These are phyloP conservation scores for Thomomys bottae DNA, from an alignment of 2,113 vertebrate genomes.

Conservation along the genomic window DNA sequence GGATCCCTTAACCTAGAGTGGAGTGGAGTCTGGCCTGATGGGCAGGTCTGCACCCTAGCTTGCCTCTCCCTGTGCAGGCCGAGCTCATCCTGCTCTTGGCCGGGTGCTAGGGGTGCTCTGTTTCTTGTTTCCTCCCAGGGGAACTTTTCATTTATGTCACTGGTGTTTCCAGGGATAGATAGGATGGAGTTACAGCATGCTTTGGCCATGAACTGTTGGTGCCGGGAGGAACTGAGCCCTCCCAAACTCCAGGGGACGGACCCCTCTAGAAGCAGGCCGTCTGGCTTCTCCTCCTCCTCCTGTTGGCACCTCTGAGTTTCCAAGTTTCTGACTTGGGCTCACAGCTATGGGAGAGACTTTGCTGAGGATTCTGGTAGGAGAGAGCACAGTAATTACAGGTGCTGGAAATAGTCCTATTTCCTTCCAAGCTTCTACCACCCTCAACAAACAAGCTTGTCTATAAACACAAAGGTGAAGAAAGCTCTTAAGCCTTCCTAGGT, in stretches of 20 bases:
- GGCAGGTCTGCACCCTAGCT: rapidly evolving
- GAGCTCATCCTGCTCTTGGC: not conserved
- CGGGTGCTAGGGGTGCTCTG: not conserved
- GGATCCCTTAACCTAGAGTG: not conserved
- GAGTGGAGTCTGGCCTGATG: not conserved
- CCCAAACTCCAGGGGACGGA: not conserved
- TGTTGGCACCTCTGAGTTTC: not conserved
- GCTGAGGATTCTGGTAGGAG: conserved; percentile 24
- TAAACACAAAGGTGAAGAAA: conserved; percentile 41
- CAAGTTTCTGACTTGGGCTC: not conserved
- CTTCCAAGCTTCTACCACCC: not conserved
- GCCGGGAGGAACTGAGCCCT: not conserved
- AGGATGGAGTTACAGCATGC: not conserved
- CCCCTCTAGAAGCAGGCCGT: not conserved
- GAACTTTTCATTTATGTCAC: conserved; percentile 71
- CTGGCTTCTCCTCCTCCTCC: not conserved
- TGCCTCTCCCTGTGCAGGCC: not conserved
- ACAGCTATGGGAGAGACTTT: not conserved
- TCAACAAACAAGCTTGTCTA: conserved; percentile 39
- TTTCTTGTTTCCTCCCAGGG: conserved; percentile 49
- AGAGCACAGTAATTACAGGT: conserved; percentile 58
- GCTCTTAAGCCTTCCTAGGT: conserved; percentile 52
- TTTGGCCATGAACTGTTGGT: not conserved
- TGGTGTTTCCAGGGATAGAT: conserved; percentile 55
- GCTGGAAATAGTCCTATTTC: conserved; percentile 51